Evolutionary conservation across 2,797 vertebrate species (phyloP).

Genomic region (Scolopax bukidnonensis): DNA sequence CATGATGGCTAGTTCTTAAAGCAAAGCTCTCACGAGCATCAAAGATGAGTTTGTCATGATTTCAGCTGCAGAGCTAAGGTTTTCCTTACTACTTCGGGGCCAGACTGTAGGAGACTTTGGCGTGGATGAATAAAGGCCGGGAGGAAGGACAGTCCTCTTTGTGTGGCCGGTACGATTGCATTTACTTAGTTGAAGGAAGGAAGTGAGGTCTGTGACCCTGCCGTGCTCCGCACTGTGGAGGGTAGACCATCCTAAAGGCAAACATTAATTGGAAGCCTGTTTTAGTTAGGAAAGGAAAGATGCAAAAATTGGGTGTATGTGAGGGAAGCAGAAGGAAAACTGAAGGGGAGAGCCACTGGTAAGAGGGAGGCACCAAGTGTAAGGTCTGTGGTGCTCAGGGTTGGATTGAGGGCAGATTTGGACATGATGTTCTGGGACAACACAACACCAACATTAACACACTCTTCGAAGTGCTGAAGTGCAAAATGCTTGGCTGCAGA

Average conservation of each 20-base stretch:
- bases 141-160: constrained; percentile 30
- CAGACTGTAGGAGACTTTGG: not conserved
- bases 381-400: not conserved
- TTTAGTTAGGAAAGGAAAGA: constrained; percentile 36
- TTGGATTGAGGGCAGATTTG: not conserved
- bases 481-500: not conserved
- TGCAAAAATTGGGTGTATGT: not conserved
- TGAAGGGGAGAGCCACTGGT: not conserved
- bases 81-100: not conserved
- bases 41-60: not conserved
- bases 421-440: not conserved
- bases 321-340: not conserved
- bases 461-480: not conserved
- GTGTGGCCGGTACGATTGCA: constrained; percentile 28
- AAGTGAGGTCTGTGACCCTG: constrained; percentile 51
- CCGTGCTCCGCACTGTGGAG: constrained; percentile 28
- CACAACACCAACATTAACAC: not conserved
- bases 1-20: not conserved
- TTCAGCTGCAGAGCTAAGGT: not conserved
- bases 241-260: constrained; percentile 39
- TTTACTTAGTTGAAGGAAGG: constrained; percentile 48
- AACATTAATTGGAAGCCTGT: constrained; percentile 55
- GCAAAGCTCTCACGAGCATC: not conserved
- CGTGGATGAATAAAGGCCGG: not conserved
- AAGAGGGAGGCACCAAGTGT: not conserved